Conservation (phyloP, 2,113 vertebrate genomes). For the Falco punctatus region DNA sequence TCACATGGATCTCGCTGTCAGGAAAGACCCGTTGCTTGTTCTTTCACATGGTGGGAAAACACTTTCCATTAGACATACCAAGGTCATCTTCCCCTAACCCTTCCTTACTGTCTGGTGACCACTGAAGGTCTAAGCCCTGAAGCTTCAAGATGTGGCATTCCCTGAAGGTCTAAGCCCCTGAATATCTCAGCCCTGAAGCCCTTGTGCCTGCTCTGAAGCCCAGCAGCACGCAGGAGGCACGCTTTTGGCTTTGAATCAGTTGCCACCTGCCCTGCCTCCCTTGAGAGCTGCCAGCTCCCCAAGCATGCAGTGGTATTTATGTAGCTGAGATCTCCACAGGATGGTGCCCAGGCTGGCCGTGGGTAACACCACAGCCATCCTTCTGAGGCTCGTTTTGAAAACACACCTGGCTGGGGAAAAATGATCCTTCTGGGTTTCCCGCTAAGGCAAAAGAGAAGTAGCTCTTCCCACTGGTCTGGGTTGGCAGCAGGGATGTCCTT, state of each 20-base stretch:
- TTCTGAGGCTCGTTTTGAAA: background rate
- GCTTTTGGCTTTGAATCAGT: background rate
- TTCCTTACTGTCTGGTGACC: background rate
- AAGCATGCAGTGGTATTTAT: accelerated
- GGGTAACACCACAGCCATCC: background rate
- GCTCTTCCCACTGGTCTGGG: background rate
- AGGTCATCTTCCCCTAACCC: background rate
- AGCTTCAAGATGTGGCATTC: background rate
- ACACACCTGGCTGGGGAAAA: background rate
- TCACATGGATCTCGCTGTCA: background rate
- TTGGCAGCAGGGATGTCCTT: background rate
- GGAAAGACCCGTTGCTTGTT: background rate
- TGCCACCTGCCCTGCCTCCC: background rate
- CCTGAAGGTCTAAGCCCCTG: background rate
- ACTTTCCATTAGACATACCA: background rate
- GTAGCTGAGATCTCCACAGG: background rate
- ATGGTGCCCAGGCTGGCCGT: background rate
- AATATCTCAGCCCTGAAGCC: background rate
- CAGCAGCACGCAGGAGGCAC: accelerated
- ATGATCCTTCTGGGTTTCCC: background rate
- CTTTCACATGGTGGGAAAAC: background rate
- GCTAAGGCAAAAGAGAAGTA: background rate
- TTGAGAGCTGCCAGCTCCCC: background rate
- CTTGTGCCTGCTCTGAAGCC: background rate
- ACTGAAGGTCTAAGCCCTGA: background rate